Evolutionary conservation across 2,797 vertebrate genomes (phyloP), one percentile per base, ranked within the genome.

Genomic region (Tragopan temminckii): DNA sequence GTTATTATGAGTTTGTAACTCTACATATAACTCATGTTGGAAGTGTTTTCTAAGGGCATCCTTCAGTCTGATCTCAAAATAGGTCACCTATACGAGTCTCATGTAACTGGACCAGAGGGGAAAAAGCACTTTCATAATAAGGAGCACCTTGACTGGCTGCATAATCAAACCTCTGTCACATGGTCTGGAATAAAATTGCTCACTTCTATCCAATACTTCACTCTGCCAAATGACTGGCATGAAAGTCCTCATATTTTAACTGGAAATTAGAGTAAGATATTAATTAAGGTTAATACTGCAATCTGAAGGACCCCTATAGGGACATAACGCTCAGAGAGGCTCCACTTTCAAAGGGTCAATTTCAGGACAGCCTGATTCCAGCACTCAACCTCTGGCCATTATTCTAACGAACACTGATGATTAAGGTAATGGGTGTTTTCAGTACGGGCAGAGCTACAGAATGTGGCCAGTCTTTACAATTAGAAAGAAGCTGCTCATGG

Each of bases 51-150:
- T 80, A 38, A 23, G 75, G 76, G 63, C 0, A 1, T 77, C 79
- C 76, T 89, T 92, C 59, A 57, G 13, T 52, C 55, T 55, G 55
- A 80, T 67, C 85, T 89, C 74, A 27, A 92, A 96, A 58, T 11
- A 93, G 90, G 92, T 85, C 89, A 94, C 29, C 46, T 67, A 38
- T 38, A 76, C 11, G 78, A 62, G 81, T 68, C 66, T 75, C 78
- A 69, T 16, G 66, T 24, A 89, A 78, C 24, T 72, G 79, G 81
- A 75, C 79, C 72, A 88, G 72, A 46, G 80, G 55, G 70, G 61
- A 45, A 92, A 76, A 94, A 59, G 36, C 76, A 87, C 35, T 57
- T 85, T 66, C 33, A 63, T 52, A 76, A 20, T 4, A 74, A 79
- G 35, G 11, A 93, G 23, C 46, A 81, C 33, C 67, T 79, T 58